phyloP scores from a whole-genome alignment of 2,797 vertebrate genomes.

The Trachops cirrhosus region DNA sequence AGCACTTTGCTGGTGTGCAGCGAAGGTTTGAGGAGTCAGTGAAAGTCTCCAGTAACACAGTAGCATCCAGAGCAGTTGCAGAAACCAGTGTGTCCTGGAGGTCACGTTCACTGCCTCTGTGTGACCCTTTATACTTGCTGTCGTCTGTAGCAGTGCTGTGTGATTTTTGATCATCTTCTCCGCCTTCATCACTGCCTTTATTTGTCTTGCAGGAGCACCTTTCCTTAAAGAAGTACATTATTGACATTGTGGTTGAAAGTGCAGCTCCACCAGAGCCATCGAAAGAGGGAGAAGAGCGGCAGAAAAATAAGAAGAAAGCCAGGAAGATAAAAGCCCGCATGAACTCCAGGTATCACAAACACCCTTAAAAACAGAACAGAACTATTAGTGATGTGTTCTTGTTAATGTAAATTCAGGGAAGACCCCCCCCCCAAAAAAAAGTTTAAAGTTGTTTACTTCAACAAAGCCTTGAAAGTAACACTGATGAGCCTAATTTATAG shows the following conservation, averaged over 20 bases:
- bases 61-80: neutral
- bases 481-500: slow-evolving; percentile 97
- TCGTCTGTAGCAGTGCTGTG: neutral
- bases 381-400: slow-evolving; percentile 51
- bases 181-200: slow-evolving; percentile 24
- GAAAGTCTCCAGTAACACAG: neutral
- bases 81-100: neutral
- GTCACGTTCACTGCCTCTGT: neutral
- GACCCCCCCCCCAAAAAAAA: slow-evolving; percentile 68
- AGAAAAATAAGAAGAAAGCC: slow-evolving; percentile 95
- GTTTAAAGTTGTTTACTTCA: slow-evolving; percentile 88
- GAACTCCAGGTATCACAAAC: slow-evolving; percentile 91
- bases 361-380: slow-evolving; percentile 5
- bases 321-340: slow-evolving; percentile 97
- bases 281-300: slow-evolving; percentile 94
- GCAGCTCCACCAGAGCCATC: slow-evolving; percentile 86
- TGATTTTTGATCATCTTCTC: neutral
- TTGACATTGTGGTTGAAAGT: slow-evolving; percentile 94
- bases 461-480: slow-evolving; percentile 89
- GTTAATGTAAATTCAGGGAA: slow-evolving; percentile 46
- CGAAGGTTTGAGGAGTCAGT: neutral
- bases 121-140: neutral
- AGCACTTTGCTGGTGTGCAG: neutral
- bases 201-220: slow-evolving; percentile 92
- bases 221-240: slow-evolving; percentile 97